Evolutionary conservation across 2,113 vertebrate species (phyloP), one percentile per base, ranked within the genome.

Genomic region (Emydocephalus ijimae): DNA sequence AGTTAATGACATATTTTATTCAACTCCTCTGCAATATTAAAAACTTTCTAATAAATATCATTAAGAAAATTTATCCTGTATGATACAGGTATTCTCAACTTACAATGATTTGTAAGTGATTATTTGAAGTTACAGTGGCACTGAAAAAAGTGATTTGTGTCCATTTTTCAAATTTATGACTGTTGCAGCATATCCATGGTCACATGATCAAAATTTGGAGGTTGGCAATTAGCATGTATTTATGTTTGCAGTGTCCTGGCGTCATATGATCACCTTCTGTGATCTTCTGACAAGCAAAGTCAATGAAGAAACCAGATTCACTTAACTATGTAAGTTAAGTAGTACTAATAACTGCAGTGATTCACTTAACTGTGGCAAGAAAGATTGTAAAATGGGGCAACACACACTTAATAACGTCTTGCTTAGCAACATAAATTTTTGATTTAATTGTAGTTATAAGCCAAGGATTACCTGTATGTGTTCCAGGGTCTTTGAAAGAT

Each of bases 1-100:
- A 39, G 95, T 74, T 94, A 64, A 94, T 94, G 0, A 9, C 0
- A 95, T 23, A 29, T 93, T 89, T 93, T 86, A 10, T 21, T 96
- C 29, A 95, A 56, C 24, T 93, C 54, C 39, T 14, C 43, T 94
- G 89, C 18, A 3, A 1, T 29, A 34, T 61, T n/a, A 92, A 89
- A 56, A 92, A 56, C 14, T 8, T 7, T n/a, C 24, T 50, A 45
- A 43, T 88, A 88, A 34, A 56, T 88, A 88, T 29, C 29, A 34
- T 21, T 54, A 88, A 43, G 74, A 43, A 81, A 20, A 81, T 21
- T 43, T 81, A 43, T 81, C 34, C 74, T 21, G 0, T 43, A 81
- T 43, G 74, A 81, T 81, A 81, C 26, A 69, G 29, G 29, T 69
- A 69, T 69, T n/a, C 29, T 34, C 29, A 69, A 69, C 29, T 69